A percentile compares a stretch with the other conserved stretches of the same genome.
Evolutionary conservation across 2,888 invertebrate species (phyloP).

Genomic region (Pollenia angustigena): DNA sequence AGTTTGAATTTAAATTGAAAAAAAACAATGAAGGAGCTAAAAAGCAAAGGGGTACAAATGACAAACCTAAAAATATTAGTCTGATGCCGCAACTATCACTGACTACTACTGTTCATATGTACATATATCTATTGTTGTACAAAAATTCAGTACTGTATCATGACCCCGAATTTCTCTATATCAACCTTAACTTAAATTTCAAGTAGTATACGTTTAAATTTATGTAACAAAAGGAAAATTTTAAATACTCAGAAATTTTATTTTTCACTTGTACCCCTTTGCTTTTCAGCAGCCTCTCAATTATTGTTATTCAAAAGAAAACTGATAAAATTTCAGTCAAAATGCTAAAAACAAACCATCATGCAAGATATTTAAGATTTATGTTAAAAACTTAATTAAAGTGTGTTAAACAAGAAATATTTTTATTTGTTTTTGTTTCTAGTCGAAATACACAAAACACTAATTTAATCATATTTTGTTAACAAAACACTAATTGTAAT

Average conservation of each 20-base stretch:
- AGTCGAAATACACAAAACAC: neutral
- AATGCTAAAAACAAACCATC: constrained; percentile 2
- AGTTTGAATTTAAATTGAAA: constrained; percentile 4
- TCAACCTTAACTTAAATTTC: neutral
- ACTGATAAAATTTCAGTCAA: neutral
- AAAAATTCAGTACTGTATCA: too few relatives aligned
- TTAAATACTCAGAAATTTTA: neutral
- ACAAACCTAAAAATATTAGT: too few relatives aligned
- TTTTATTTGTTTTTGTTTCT: constrained; percentile 13
- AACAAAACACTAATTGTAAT: constrained; percentile 52
- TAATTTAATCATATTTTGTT: constrained; percentile 45
- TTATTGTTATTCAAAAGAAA: too few relatives aligned
- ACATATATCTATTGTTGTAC: too few relatives aligned
- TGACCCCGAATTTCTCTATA: too few relatives aligned
- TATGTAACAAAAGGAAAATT: neutral
- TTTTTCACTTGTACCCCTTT: neutral
- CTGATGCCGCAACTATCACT: too few relatives aligned
- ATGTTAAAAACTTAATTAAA: constrained; percentile 30
- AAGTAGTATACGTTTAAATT: neutral
- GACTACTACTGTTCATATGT: too few relatives aligned
- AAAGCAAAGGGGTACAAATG: too few relatives aligned
- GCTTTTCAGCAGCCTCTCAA: too few relatives aligned
- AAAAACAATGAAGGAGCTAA: too few relatives aligned
- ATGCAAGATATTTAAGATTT: neutral
- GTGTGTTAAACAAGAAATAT: constrained; percentile 16